Conservation (phyloP, 2,888 invertebrate genomes). For the Platypus cylindrus region DNA sequence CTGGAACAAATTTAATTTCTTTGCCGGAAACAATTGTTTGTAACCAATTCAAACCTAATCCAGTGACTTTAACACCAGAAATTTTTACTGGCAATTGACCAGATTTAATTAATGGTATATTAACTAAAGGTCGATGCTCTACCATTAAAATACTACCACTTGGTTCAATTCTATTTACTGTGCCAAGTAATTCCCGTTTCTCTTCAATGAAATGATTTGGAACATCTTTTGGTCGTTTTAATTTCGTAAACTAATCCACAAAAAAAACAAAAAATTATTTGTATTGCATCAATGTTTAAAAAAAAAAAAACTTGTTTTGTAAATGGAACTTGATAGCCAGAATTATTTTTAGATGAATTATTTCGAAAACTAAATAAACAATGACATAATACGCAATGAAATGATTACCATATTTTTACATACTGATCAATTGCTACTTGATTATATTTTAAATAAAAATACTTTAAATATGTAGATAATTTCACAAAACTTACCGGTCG, state of each 20-base stretch:
- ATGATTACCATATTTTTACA: too few relatives aligned
- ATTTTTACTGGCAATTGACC: slow-evolving; percentile 40
- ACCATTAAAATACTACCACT: slow-evolving; percentile 32
- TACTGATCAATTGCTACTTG: too few relatives aligned
- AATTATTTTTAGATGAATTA: too few relatives aligned
- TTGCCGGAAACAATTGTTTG: slow-evolving; percentile 33
- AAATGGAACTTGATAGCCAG: too few relatives aligned
- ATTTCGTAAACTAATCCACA: slow-evolving; percentile 32
- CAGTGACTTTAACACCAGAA: slow-evolving; percentile 37
- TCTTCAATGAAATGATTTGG: slow-evolving; percentile 33
- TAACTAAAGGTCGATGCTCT: slow-evolving; percentile 33
- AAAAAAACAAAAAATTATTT: not conserved
- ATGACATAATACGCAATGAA: too few relatives aligned
- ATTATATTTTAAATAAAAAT: slow-evolving; percentile 1
- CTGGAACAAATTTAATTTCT: slow-evolving; percentile 33
- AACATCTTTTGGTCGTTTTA: slow-evolving; percentile 32
- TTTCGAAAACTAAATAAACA: too few relatives aligned
- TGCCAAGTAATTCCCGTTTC: slow-evolving; percentile 30
- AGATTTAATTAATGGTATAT: slow-evolving; percentile 22
- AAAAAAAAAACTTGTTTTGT: not conserved
- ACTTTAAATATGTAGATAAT: too few relatives aligned
- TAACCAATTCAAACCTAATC: slow-evolving; percentile 38
- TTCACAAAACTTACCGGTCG: slow-evolving; percentile 40
- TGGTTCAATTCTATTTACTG: slow-evolving; percentile 33
- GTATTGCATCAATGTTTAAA: not conserved